These are phyloP conservation scores for Cygnus atratus DNA, from an alignment of 2,113 vertebrate species.

Conservation along the genomic window DNA sequence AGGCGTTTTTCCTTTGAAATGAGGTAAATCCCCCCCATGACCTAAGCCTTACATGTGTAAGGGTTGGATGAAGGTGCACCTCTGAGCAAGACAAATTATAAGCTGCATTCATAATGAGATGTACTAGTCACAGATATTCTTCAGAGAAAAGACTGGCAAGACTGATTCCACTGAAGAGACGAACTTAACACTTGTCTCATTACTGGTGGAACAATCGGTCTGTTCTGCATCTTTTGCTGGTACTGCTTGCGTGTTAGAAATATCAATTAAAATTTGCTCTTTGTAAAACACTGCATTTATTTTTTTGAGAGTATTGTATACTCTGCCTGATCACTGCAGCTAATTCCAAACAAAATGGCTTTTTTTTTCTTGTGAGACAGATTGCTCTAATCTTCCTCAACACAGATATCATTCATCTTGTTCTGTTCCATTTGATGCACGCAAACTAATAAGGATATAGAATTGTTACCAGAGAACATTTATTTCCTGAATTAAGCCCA, in stretches of 20 bases:
- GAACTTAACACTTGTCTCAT: not conserved
- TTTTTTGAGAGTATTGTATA: not conserved
- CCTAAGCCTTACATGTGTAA: not conserved
- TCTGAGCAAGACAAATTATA: not conserved
- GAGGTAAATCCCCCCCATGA: not conserved
- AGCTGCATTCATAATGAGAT: not conserved
- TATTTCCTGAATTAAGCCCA: slow-evolving; percentile 63
- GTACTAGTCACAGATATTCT: not conserved
- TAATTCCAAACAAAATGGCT: not conserved
- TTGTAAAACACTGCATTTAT: not conserved
- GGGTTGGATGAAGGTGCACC: not conserved
- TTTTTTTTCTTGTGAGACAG: not conserved
- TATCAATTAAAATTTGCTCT: not conserved
- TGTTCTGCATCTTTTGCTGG: not conserved
- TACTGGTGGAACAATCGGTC: not conserved
- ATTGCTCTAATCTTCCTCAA: slow-evolving; percentile 55
- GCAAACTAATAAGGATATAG: slow-evolving; percentile 60
- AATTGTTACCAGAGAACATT: slow-evolving; percentile 52
- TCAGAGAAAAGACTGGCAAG: not conserved
- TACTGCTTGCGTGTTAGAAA: not conserved
- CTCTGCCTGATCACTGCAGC: not conserved
- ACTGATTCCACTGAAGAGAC: not conserved
- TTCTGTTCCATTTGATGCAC: slow-evolving; percentile 19
- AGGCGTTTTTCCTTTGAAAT: not conserved
- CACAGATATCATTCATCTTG: slow-evolving; percentile 42